A percentile compares a stretch with the other conserved stretches of the same genome.
phyloP scores from a whole-genome alignment of 2,113 vertebrate species.

The Benitochromis conjunctus region DNA sequence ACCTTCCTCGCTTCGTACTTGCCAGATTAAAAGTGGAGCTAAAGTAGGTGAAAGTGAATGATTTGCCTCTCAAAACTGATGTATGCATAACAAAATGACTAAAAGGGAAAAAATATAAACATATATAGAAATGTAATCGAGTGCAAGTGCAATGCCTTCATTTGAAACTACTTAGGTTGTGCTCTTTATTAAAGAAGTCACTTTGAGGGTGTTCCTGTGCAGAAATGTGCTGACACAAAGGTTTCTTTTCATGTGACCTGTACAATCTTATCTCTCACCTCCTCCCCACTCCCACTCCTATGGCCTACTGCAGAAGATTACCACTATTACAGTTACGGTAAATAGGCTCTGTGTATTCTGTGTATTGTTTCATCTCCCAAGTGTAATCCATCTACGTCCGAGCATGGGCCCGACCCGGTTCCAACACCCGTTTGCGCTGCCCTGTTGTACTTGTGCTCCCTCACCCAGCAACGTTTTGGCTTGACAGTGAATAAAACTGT shows the following conservation, averaged over 20 bases:
- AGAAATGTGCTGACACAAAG: slow-evolving; percentile 36
- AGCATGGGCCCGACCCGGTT: slow-evolving; percentile 50
- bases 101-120: not conserved
- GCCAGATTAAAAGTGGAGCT: not conserved
- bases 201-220: not conserved
- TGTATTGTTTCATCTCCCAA: slow-evolving; percentile 49
- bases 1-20: not conserved
- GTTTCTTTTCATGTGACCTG: slow-evolving; percentile 44
- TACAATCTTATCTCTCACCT: slow-evolving; percentile 72
- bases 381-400: slow-evolving; percentile 36
- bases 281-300: slow-evolving; percentile 64
- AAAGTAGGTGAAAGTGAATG: not conserved
- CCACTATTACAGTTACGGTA: slow-evolving; percentile 99
- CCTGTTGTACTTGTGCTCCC: not conserved
- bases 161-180: accelerated
- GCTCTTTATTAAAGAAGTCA: not conserved
- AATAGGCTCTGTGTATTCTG: slow-evolving; percentile 65
- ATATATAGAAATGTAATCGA: not conserved
- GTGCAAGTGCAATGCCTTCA: not conserved
- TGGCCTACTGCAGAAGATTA: slow-evolving; percentile 92
- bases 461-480: not conserved
- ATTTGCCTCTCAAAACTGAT: not conserved
- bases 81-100: not conserved
- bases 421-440: not conserved
- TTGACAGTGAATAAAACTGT: not conserved